Evolutionary conservation across 2,113 vertebrate genomes (phyloP).

Genomic region (Blennius ocellaris): DNA sequence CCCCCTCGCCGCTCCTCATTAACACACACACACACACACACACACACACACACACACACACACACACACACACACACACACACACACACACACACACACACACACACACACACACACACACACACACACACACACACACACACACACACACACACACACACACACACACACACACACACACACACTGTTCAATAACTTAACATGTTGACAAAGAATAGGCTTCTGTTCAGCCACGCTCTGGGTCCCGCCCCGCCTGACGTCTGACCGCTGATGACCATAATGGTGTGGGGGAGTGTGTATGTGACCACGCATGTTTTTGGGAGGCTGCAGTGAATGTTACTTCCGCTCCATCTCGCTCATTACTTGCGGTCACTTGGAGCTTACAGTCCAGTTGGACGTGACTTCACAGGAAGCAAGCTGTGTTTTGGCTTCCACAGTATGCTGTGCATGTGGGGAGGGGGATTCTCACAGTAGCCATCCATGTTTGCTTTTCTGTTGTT

Average conservation of each 20-base stretch:
- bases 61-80: conserved; percentile 1
- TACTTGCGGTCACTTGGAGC: conserved; percentile 75
- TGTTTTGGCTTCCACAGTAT: conserved; percentile 54
- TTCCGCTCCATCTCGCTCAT: conserved; percentile 73
- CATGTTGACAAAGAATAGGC: conserved; percentile 54
- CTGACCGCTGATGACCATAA: conserved; percentile 29
- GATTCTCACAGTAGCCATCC: conserved; percentile 5
- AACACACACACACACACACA: conserved; percentile 40
- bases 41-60: conserved; percentile 24
- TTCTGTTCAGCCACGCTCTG: conserved; percentile 49
- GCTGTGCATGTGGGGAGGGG: neutral
- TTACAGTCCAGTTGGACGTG: conserved; percentile 60
- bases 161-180: conserved; percentile 4
- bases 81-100: conserved; percentile 32
- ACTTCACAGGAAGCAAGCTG: conserved; percentile 56
- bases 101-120: conserved; percentile 19
- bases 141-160: conserved; percentile 28
- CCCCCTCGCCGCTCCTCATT: conserved; percentile 71
- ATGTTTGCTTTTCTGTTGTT: conserved; percentile 32
- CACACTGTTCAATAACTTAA: conserved; percentile 62
- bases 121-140: conserved; percentile 17
- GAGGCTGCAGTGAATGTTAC: conserved; percentile 60
- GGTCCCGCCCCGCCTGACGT: conserved; percentile 50
- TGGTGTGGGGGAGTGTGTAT: conserved; percentile 15
- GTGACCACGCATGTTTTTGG: conserved; percentile 51